Evolutionary conservation across 2,888 invertebrate species (phyloP), one percentile per base, ranked within the genome.

Genomic region (Sarcophaga variegata): DNA sequence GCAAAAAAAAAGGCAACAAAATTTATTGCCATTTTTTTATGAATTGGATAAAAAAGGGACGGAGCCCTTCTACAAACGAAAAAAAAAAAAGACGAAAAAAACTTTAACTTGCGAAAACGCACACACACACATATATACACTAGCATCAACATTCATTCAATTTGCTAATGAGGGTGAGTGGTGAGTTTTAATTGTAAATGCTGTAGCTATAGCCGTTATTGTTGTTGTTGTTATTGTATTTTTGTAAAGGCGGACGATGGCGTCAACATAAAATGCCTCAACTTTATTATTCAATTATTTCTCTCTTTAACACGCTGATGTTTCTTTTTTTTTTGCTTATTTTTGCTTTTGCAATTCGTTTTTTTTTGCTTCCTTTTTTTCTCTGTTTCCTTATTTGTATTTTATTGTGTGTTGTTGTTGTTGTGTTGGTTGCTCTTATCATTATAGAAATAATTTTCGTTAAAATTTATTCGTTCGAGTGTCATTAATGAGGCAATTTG

Each of bases 91-190:
- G 27, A 10, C 17, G 10, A 22, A 22, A 22, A n/a, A 62, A 62
- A 62, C 10, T 17, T 59, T 17, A 14, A 59, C 62, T 17, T 10
- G n/a, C 20, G 22, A 20, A n/a, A 62, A 12, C 4, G 60, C 63
- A 69, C 62, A 76, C 22, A 10, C 17, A 25, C 3, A 20, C 70
- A 63, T 14, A 64, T 63, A 64, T 80, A 20, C 37, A 20, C 27
- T 66, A 54, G 45, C 62, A 37, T 47, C 63, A 25, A 47, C 37
- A 74, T 80, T 83, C 79, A 83, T 69, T 71, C 84, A 86, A 80
- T 85, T 82, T 84, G 81, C 87, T 87, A 79, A 87, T 84, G 87
- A 87, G 87, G 87, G 87, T 85, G 87, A 85, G 85, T 88, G 74
- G 77, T 74, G 5, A 54, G 54, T 54, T 4, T 14, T 14, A 17